phyloP scores from a whole-genome alignment of 2,888 invertebrate species.

The Plebejus argus region DNA sequence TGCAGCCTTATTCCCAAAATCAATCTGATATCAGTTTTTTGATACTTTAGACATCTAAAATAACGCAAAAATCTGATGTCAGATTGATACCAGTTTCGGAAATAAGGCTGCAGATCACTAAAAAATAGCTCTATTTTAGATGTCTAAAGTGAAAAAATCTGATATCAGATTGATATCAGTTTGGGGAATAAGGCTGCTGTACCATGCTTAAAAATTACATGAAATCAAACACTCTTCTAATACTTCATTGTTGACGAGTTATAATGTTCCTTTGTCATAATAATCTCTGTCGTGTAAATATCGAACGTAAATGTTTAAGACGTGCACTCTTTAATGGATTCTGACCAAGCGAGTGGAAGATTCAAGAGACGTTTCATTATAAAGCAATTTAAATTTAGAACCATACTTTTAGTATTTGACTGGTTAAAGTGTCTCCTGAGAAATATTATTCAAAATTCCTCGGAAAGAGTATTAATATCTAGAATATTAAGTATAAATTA shows the following conservation, averaged over 20 bases:
- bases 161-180: too few species aligned
- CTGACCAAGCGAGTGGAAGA: slow-evolving; percentile 15
- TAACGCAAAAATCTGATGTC: too few species aligned
- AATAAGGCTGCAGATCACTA: too few species aligned
- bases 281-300: neutral
- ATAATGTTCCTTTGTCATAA: neutral
- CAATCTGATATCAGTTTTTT: too few species aligned
- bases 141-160: too few species aligned
- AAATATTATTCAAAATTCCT: neutral
- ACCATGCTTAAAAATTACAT: too few species aligned
- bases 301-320: neutral
- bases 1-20: too few species aligned
- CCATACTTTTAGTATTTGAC: neutral
- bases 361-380: slow-evolving; percentile 5
- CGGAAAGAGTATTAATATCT: neutral
- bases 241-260: neutral
- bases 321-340: neutral
- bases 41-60: too few species aligned
- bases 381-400: slow-evolving; percentile 10
- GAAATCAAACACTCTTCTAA: neutral
- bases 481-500: neutral
- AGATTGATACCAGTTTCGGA: too few species aligned
- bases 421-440: neutral
- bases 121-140: too few species aligned
- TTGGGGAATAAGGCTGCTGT: too few species aligned